Conservation (phyloP, 2,888 invertebrate genomes). For the Melanophora roralis region DNA sequence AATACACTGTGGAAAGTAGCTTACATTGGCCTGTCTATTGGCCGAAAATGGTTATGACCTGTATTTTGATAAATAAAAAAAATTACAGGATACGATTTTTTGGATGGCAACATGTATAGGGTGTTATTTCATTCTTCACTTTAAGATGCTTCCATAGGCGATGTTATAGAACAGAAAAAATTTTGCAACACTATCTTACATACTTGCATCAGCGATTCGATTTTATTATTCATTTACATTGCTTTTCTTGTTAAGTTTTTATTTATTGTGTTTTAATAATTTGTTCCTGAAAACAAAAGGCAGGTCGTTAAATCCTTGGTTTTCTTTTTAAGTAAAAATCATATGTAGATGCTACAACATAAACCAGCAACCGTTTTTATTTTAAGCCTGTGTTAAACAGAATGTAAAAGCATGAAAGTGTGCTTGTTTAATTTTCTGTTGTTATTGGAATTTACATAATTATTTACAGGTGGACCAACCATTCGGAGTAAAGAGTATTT, state of each 20-base stretch:
- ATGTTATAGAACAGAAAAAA: background rate
- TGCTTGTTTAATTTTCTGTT: too few relatives aligned
- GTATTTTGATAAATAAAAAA: too few relatives aligned
- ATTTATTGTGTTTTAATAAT: background rate
- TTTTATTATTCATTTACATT: conserved; percentile 35
- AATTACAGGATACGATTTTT: too few relatives aligned
- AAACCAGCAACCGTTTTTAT: conserved; percentile 24
- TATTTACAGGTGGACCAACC: too few relatives aligned
- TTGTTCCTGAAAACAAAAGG: conserved; percentile 1
- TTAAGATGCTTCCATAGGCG: too few relatives aligned
- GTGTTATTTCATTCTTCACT: too few relatives aligned
- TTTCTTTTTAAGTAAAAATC: conserved; percentile 23
- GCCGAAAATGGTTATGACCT: too few relatives aligned
- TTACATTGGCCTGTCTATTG: too few relatives aligned
- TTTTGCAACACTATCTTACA: background rate
- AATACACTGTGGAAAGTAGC: too few relatives aligned
- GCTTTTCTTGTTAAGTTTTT: conserved; percentile 9
- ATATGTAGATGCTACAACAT: background rate
- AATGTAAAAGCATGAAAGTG: background rate
- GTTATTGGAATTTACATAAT: too few relatives aligned
- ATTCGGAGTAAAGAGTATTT: conserved; percentile 21
- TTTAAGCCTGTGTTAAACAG: conserved; percentile 23
- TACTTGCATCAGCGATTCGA: conserved; percentile 19
- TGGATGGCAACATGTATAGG: too few relatives aligned
- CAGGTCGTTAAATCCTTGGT: conserved; percentile 34